Evolutionary conservation across 2,113 vertebrate species (phyloP).

Genomic region (Bolborhynchus lineola): DNA sequence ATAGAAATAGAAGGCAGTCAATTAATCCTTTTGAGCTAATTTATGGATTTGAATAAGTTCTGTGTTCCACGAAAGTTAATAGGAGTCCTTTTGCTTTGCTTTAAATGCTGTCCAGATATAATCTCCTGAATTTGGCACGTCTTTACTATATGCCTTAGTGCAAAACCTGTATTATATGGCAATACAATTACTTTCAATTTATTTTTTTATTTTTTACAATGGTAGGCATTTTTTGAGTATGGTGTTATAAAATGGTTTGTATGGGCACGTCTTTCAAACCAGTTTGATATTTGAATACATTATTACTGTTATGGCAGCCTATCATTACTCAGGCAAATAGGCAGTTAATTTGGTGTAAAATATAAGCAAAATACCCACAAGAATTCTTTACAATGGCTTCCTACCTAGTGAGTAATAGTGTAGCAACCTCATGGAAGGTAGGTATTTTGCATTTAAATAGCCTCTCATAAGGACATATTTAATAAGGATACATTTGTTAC

Average conservation of each 20-base stretch:
- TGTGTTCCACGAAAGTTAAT: not conserved
- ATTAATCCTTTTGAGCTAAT: conserved; percentile 13
- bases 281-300: not conserved
- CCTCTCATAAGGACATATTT: not conserved
- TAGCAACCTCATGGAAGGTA: not conserved
- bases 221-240: not conserved
- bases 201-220: not conserved
- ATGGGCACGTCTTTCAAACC: not conserved
- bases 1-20: not conserved
- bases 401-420: not conserved
- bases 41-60: not conserved
- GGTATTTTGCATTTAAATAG: conserved; percentile 18
- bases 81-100: not conserved
- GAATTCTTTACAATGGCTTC: not conserved
- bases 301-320: not conserved
- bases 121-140: not conserved
- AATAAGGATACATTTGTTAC: not conserved
- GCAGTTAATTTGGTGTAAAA: conserved; percentile 9
- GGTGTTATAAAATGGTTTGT: not conserved
- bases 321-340: conserved; percentile 3
- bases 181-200: not conserved
- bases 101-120: not conserved
- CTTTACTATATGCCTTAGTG: not conserved
- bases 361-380: not conserved
- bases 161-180: not conserved